phyloP scores from a whole-genome alignment of 2,797 vertebrate species.

The Coreius guichenoti region DNA sequence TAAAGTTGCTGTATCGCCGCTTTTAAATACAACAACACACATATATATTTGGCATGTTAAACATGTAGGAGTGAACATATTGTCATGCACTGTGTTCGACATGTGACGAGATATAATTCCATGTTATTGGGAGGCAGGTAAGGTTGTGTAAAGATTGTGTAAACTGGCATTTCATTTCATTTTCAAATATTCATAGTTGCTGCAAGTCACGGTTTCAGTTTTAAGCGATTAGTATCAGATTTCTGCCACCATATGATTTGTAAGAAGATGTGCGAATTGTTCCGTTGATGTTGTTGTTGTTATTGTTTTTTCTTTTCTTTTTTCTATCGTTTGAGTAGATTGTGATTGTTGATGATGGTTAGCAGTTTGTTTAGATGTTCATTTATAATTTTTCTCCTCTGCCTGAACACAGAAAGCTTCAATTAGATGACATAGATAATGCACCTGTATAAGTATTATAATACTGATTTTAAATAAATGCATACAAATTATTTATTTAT shows the following conservation, averaged over 20 bases:
- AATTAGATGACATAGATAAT: neutral
- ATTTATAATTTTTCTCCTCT: neutral
- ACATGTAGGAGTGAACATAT: neutral
- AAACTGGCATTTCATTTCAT: neutral
- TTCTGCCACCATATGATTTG: neutral
- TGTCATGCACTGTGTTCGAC: neutral
- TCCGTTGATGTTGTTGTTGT: neutral
- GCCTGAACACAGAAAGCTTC: neutral
- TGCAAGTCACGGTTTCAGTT: neutral
- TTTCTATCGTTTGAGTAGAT: neutral
- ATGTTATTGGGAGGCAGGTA: constrained; percentile 20
- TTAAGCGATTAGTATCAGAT: neutral
- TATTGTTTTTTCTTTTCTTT: neutral
- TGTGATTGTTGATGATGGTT: neutral
- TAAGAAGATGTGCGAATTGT: neutral
- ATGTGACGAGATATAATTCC: neutral
- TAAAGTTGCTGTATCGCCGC: neutral
- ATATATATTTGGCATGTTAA: neutral
- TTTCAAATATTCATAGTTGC: neutral
- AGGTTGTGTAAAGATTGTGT: neutral
- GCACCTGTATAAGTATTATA: neutral
- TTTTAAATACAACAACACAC: neutral
- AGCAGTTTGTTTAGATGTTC: neutral
- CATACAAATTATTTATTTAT: neutral
- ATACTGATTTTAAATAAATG: neutral